Percentiles rank a stretch among this genome's conserved stretches.
Evolutionary conservation across 2,113 vertebrate species (phyloP).

Genomic region (Syrmaticus mikado): DNA sequence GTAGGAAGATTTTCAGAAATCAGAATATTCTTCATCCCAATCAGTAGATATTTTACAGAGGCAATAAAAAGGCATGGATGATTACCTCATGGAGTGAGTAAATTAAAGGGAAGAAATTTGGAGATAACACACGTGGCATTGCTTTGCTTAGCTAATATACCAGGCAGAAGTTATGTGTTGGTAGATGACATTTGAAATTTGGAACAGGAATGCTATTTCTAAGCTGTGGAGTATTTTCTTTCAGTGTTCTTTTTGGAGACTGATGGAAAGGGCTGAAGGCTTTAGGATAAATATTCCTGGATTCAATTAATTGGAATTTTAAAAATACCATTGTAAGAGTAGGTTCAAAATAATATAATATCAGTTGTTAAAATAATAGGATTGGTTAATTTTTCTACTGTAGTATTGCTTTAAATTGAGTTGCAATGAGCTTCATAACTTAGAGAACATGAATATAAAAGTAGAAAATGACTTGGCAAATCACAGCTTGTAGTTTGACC

Average conservation of each 20-base stretch:
- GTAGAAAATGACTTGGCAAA: conserved; percentile 35
- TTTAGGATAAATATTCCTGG: neutral
- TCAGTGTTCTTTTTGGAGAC: neutral
- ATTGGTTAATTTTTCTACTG: neutral
- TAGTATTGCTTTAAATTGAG: neutral
- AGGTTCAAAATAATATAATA: neutral
- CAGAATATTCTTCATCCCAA: neutral
- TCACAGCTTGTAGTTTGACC: neutral
- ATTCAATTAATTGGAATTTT: neutral
- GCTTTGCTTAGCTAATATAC: neutral
- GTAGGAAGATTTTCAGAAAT: neutral
- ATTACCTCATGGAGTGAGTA: neutral
- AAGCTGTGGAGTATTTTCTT: neutral
- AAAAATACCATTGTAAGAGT: neutral
- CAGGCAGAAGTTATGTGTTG: neutral
- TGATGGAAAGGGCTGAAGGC: neutral
- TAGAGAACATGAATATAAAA: neutral
- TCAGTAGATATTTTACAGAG: neutral
- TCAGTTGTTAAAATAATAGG: neutral
- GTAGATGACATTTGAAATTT: neutral
- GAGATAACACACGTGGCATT: neutral
- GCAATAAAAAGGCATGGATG: neutral
- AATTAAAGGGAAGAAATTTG: neutral
- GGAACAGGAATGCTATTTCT: neutral
- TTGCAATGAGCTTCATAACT: neutral